Evolutionary conservation across 2,888 invertebrate species (phyloP), one percentile per base, ranked within the genome.

Genomic region (Nomada goodeniana): DNA sequence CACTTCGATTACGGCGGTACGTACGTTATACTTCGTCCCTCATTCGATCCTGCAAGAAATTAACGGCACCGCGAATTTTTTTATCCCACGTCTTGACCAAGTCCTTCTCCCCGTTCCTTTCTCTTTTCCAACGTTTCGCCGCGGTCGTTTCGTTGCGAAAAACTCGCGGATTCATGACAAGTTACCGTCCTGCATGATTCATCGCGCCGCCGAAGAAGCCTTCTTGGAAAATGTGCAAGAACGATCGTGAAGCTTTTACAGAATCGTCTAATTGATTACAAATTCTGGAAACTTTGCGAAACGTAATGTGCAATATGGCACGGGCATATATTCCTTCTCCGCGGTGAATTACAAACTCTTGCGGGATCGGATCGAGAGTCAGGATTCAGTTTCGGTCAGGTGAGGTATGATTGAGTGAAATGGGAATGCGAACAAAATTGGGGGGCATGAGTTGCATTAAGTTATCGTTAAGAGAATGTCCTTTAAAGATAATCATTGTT

Each of bases 1-100:
- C 68, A 53, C 68, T 59, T 63, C 75, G 57, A 74, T 81, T 81
- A 55, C 72, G 77, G 68, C 59, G 84, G 55, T 69, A 44, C 61
- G 69, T 72, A 50, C 64, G 71, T 72, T 75, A 75, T 63, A 69
- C 69, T 77, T 70, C 44, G 26, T 15, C 20, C 50, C 65, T 63
- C 61, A 64, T 63, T 55, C 75, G 68, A 68, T 42, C 29, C 44
- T 23, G 29, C 9, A 53, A 47, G 65, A 70, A 83, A 83, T 83
- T 74, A 83, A 83, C 76, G 83, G 60, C 44, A 18, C 50, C 20
- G 13, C 55, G 55, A 36, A 65, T 60, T 67, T 67, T n/a, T 59
- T 63, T 61, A 75, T 71, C 57, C 67, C 76, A 26, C 53, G 68
- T 52, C 0, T 29, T 10, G 5, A 0, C 50, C 29, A 2, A 42